Conservation (phyloP, 2,113 vertebrate genomes). For the Probosciger aterrimus region DNA sequence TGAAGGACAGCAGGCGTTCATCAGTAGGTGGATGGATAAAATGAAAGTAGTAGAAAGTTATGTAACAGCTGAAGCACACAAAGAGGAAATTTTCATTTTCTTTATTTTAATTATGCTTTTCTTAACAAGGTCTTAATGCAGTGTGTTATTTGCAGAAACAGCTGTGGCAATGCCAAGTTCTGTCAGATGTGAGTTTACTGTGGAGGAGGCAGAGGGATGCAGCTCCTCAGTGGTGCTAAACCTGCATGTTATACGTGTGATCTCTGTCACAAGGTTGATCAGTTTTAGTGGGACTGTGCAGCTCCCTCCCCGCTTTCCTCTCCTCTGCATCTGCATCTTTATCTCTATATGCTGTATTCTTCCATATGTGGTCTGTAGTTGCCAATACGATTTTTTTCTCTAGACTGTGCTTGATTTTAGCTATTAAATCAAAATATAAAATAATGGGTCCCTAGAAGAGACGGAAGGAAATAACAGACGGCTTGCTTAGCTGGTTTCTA, state of each 20-base stretch:
- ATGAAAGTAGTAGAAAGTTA: not conserved
- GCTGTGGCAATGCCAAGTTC: not conserved
- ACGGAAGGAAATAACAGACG: not conserved
- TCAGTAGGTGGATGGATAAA: not conserved
- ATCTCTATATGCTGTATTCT: not conserved
- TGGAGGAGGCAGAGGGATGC: not conserved
- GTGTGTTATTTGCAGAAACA: not conserved
- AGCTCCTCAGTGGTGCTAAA: not conserved
- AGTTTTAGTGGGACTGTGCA: not conserved
- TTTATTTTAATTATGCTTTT: not conserved
- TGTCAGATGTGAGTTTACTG: not conserved
- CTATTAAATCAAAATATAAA: not conserved
- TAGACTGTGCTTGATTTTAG: not conserved
- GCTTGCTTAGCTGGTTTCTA: not conserved
- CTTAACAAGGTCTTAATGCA: not conserved
- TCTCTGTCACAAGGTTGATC: not conserved
- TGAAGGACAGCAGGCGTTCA: not conserved
- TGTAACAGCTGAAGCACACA: not conserved
- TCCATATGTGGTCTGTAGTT: not conserved
- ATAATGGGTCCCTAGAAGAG: not conserved
- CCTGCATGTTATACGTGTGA: fast-evolving
- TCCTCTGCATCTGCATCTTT: not conserved
- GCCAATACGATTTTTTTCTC: not conserved
- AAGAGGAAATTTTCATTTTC: not conserved
- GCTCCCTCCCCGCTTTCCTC: not conserved